Base-by-base conservation (phyloP, 2,888 invertebrate species). In the Cryptocheilus praepositus region DNA sequence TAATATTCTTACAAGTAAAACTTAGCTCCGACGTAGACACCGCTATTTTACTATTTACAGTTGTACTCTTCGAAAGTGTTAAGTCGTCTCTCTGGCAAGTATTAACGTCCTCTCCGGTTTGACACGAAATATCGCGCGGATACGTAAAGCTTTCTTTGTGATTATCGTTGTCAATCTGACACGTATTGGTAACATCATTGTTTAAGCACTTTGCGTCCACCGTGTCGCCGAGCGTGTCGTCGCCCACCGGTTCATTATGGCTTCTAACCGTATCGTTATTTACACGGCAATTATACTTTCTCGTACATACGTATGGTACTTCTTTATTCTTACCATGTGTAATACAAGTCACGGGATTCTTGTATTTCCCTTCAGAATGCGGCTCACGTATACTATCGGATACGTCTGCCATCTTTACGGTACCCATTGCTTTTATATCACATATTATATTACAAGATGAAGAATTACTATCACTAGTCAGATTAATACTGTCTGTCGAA, bases 401-500 rank as follows among this genome's bases (percentile, higher is more conserved):
- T 49, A 49, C 36, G 58, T 66, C 67, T 72, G 73, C 64, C 59
- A 51, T 76, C 78, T 75, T 74, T 80, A 77, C 73, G 67, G 76
- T 75, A 71, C 70, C 67, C 70, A 75, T 70, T 67, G 71, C 73
- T 73, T 68, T 71, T 74, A 74, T 77, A 81, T 81, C 82, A 70
- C 81, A 81, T 70, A 66, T 77, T 75, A 79, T 75, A 77, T 77
- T 77, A 79, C 73, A 79, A 70, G 79, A 77, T 79, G 81, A 76
- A 73, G 77, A 76, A 63, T 79, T 77, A 74, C 75, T 83, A 84
- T 74, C 84, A 81, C 83, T 84, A 84, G 79, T 79, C 71, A 76
- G 79, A 80, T 85, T 85, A 85, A 85, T 85, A 85, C 85, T 85
- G 85, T 83, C 81, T 70, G 81, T 81, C 81, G 78, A 80, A 76